Conservation (phyloP, 2,888 invertebrate species). For the Mesoligia furuncula region DNA sequence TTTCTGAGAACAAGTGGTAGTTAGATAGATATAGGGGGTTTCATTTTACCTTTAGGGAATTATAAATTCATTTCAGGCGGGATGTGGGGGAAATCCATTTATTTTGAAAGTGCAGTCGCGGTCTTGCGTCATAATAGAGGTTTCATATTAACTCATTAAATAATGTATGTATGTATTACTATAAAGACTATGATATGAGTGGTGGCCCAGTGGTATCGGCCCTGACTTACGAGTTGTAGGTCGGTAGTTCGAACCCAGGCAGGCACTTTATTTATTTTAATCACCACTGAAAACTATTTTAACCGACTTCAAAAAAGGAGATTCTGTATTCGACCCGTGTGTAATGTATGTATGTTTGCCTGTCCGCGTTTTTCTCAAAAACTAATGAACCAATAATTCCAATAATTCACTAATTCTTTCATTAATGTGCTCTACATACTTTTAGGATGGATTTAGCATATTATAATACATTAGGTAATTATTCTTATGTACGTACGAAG, state of each 20-base stretch:
- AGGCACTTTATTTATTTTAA: neutral
- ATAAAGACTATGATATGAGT: too few relatives aligned
- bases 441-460: too few relatives aligned
- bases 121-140: slow-evolving; percentile 13
- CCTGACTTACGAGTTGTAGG: neutral
- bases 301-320: too few relatives aligned
- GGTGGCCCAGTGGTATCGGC: neutral
- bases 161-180: neutral
- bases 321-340: too few relatives aligned
- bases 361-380: too few relatives aligned
- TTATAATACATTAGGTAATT: too few relatives aligned
- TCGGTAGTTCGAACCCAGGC: neutral
- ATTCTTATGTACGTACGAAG: too few relatives aligned
- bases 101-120: slow-evolving; percentile 55
- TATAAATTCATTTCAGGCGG: slow-evolving; percentile 65
- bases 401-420: too few relatives aligned
- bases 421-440: too few relatives aligned
- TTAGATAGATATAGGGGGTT: slow-evolving; percentile 40
- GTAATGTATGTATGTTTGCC: too few relatives aligned
- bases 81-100: slow-evolving; percentile 49
- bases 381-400: too few relatives aligned
- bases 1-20: slow-evolving; percentile 39
- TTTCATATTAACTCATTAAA: neutral
- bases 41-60: slow-evolving; percentile 64
- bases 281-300: neutral